Evolutionary conservation across 2,113 vertebrate genomes (phyloP).

Genomic region (Penelope pileata): DNA sequence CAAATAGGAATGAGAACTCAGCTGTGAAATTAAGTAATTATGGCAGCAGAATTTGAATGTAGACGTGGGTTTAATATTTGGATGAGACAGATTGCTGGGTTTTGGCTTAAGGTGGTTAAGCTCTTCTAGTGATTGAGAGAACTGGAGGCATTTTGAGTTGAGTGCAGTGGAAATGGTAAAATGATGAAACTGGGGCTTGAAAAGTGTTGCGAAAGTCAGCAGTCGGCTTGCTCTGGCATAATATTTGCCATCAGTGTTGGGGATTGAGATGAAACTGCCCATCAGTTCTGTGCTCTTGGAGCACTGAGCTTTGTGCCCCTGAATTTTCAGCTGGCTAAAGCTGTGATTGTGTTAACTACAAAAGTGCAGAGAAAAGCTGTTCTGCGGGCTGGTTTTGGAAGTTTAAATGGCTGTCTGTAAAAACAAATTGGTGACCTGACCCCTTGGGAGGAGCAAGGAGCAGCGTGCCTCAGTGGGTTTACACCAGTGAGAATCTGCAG

Average conservation of each 20-base stretch:
- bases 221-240: not conserved
- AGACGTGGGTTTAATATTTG: not conserved
- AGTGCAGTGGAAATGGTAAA: not conserved
- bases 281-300: not conserved
- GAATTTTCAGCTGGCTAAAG: not conserved
- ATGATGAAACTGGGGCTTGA: conserved; percentile 12
- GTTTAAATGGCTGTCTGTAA: not conserved
- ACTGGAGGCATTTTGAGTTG: not conserved
- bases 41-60: not conserved
- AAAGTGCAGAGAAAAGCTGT: not conserved
- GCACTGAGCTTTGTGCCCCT: not conserved
- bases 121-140: not conserved
- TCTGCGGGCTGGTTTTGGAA: not conserved
- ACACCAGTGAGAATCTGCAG: not conserved
- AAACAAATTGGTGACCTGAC: not conserved
- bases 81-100: not conserved
- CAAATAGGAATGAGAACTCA: not conserved
- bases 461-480: not conserved
- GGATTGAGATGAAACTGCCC: not conserved
- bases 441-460: not conserved
- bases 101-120: not conserved
- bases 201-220: not conserved
- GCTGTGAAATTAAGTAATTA: not conserved
- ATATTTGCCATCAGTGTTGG: not conserved
- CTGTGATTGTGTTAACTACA: not conserved